A percentile compares a stretch with the other conserved stretches of the same genome.
phyloP scores from a whole-genome alignment of 2,797 vertebrate species.

The Decapterus maruadsi region DNA sequence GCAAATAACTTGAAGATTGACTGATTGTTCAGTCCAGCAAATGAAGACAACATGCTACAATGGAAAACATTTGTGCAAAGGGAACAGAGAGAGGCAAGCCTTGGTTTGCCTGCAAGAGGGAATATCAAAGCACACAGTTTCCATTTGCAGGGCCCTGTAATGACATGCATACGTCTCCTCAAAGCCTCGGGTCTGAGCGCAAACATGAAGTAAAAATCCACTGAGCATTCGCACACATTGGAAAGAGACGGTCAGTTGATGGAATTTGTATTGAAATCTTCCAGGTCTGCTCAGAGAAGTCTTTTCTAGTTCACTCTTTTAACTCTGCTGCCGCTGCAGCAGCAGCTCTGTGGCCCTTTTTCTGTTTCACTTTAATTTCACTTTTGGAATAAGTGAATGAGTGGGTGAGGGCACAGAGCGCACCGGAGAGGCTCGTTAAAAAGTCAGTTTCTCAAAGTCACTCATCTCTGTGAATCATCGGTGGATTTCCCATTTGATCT shows the following conservation, averaged over 20 bases:
- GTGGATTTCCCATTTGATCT: conserved; percentile 74
- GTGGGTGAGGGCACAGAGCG: conserved; percentile 40
- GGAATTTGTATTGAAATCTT: conserved; percentile 45
- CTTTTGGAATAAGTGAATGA: conserved; percentile 19
- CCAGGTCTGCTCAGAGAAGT: conserved; percentile 27
- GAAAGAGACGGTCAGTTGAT: conserved; percentile 64
- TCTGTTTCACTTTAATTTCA: conserved; percentile 44
- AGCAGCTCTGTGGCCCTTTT: conserved; percentile 10
- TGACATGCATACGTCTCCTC: conserved; percentile 64
- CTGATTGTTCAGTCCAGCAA: conserved; percentile 65
- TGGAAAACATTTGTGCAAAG: conserved; percentile 72
- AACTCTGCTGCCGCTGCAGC: conserved; percentile 8
- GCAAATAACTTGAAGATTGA: conserved; percentile 67
- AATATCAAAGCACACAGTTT: conserved; percentile 76
- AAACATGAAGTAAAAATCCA: conserved; percentile 42
- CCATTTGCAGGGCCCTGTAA: conserved; percentile 70
- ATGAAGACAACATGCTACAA: conserved; percentile 73
- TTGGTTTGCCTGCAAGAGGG: conserved; percentile 56
- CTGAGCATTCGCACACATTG: conserved; percentile 34
- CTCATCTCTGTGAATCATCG: conserved; percentile 78
- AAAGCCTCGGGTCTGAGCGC: conserved; percentile 30
- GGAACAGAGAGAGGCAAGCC: conserved; percentile 59
- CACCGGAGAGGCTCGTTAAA: conserved; percentile 43
- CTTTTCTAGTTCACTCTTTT: conserved; percentile 10
- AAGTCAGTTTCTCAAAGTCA: conserved; percentile 68